Base-by-base conservation (phyloP, 2,888 invertebrate species). In the Phyllotreta cruciferae region DNA sequence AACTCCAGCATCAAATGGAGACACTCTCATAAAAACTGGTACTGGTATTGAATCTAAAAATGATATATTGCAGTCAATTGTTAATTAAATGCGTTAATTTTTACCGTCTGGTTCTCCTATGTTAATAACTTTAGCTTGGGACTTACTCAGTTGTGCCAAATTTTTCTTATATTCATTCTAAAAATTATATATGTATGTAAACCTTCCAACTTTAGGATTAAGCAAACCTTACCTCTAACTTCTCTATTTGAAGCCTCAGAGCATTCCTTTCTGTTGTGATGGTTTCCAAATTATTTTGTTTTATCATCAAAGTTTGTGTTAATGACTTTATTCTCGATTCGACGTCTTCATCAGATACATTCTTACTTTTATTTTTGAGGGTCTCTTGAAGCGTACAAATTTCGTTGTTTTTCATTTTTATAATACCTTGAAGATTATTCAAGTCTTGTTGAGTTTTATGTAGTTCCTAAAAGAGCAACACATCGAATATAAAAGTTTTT, bases 191-290 rank as follows among this genome's bases (percentile, higher is more conserved):
- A 14, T 35, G 37, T 7, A 50, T 37, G 35, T 4, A 37, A 11
- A 11, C 37, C 37, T 52, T 35, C 14, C 9, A 47, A 47, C n/a
- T 9, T 11, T n/a, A 41, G 1, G 10, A 41, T n/a, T 41, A 41
- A 3, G 11, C 35, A 36, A 35, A 34, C 9, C 55, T 75, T 75
- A 91, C 92, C 84, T 91, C 89, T 56, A 88, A 79, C 77, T 93
- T 90, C 78, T 96, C 95, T 73, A 95, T 80, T 77, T 95, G 94
- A 72, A 96, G 84, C 70, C 86, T 85, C 55, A 96, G 82, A 13
- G 94, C 93, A 82, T 94, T 94, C 76, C 93, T 89, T 75, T 96
- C 95, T 0, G 92, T 90, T 58, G 93, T 87, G 44, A 93, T 83
- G 13, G 88, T 84, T 78, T 96, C 96, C n/a, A 96, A 83, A 70